Base-by-base conservation (phyloP, 2,113 vertebrate species). In the Oncorhynchus clarkii region DNA sequence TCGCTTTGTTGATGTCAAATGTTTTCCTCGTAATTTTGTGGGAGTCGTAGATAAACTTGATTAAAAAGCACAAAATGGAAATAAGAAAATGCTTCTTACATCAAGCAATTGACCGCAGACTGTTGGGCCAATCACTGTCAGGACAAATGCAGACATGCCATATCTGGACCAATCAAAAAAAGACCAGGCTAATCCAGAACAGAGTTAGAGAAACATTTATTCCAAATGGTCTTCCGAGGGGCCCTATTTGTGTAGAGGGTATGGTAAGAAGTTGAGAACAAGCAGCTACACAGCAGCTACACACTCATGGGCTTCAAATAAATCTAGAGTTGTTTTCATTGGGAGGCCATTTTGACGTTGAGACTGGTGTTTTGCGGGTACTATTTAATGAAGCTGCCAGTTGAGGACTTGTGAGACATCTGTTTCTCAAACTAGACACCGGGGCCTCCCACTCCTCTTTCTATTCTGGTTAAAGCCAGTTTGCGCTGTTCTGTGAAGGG, bases 121-220 rank as follows among this genome's bases (percentile, higher is more conserved):
- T 72, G 34, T 75, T 70, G 29, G 78, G 72, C 73, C 77, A 86
- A 79, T 87, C 85, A 80, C 76, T 84, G 79, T 87, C 78, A 83
- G 64, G 1, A 85, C 74, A 67, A 85, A 85, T 80, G 60, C 65
- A 80, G 74, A 78, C 71, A 66, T 73, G 71, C 72, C 75, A 69
- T 79, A 78, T 87, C 74, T 79, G 82, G 74, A 82, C 75, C 64
- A 83, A 29, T 86, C 80, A 84, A 66, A 78, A 88, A 88, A 67
- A 54, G 22, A 72, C 59, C 8, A 49, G 27, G 39, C 73, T 75
- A 75, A 73, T 65, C 76, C 67, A 29, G 70, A 80, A 70, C 72
- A 78, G 71, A 70, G 39, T 76, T 84, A 45, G 70, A 83, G 14
- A 82, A 80, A 64, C 59, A 70, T 84, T 82, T 74, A 14, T 80